phyloP scores from a whole-genome alignment of 2,797 vertebrate species.

The Labeo calbasu region DNA sequence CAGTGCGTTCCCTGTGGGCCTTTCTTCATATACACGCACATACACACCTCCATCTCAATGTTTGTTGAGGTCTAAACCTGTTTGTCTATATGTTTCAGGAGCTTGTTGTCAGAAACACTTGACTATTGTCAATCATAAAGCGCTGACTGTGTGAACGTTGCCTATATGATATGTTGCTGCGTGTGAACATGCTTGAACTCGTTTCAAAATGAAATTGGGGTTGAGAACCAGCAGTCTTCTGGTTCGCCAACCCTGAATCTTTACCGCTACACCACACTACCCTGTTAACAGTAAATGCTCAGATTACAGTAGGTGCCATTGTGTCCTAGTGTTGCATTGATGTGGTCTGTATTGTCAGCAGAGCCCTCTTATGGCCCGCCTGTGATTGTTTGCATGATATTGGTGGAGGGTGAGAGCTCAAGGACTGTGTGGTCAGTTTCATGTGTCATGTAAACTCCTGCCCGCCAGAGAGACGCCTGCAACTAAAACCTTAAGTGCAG shows the following conservation, averaged over 20 bases:
- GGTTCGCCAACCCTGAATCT: constrained; percentile 10
- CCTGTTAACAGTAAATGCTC: neutral
- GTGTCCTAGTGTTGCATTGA: constrained; percentile 34
- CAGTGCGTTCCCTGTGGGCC: neutral
- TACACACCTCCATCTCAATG: constrained; percentile 11
- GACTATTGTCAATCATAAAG: neutral
- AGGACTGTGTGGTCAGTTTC: constrained; percentile 67
- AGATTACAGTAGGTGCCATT: constrained; percentile 33
- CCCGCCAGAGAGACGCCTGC: constrained; percentile 77
- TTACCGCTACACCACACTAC: constrained; percentile 1
- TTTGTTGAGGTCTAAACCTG: constrained; percentile 24
- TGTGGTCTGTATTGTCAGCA: constrained; percentile 34
- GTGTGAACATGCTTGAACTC: neutral
- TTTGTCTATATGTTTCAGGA: constrained; percentile 13
- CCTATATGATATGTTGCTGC: neutral
- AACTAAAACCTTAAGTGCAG: constrained; percentile 80
- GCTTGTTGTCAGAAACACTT: constrained; percentile 10
- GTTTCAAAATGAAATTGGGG: neutral
- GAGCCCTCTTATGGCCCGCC: constrained; percentile 9
- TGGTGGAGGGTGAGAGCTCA: constrained; percentile 58
- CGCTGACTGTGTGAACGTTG: neutral
- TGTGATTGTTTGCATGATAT: constrained; percentile 47
- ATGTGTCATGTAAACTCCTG: constrained; percentile 73
- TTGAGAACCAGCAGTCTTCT: neutral
- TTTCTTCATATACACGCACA: constrained; percentile 7